Conservation (phyloP, 2,797 vertebrate species). For the Lycodopsis pacificus region DNA sequence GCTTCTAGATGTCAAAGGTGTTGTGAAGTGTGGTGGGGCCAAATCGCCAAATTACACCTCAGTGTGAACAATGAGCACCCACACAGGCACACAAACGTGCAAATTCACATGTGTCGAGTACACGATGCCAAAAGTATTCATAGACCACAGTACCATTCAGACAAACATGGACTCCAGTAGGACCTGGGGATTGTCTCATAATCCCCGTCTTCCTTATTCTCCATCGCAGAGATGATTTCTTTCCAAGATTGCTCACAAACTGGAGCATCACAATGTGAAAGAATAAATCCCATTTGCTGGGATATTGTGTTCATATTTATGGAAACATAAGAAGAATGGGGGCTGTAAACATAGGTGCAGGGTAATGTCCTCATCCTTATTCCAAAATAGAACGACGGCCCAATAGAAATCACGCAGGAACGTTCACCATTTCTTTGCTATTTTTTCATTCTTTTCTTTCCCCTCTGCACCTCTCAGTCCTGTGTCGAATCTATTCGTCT, state of each 20-base stretch:
- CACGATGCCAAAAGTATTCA: conserved; percentile 7
- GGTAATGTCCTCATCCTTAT: conserved; percentile 60
- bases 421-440: conserved; percentile 35
- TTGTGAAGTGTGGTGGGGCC: neutral
- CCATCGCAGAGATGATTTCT: conserved; percentile 50
- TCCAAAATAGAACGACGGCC: conserved; percentile 49
- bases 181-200: conserved; percentile 32
- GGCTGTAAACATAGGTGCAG: conserved; percentile 54
- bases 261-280: conserved; percentile 42
- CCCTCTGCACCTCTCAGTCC: conserved; percentile 32
- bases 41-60: conserved; percentile 5
- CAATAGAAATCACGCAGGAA: conserved; percentile 36
- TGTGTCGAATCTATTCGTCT: conserved; percentile 61
- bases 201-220: conserved; percentile 41
- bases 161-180: conserved; percentile 13
- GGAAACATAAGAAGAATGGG: conserved; percentile 47
- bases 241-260: conserved; percentile 42
- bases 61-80: neutral
- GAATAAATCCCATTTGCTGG: conserved; percentile 68
- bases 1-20: conserved; percentile 45
- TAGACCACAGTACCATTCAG: neutral
- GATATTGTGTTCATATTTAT: conserved; percentile 70
- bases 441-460: conserved; percentile 35
- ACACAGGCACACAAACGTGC: neutral
- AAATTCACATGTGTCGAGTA: neutral